Percentiles rank a stretch among this genome's conserved stretches.
Conservation (phyloP, 2,797 vertebrate species). For the Octomys mimax region DNA sequence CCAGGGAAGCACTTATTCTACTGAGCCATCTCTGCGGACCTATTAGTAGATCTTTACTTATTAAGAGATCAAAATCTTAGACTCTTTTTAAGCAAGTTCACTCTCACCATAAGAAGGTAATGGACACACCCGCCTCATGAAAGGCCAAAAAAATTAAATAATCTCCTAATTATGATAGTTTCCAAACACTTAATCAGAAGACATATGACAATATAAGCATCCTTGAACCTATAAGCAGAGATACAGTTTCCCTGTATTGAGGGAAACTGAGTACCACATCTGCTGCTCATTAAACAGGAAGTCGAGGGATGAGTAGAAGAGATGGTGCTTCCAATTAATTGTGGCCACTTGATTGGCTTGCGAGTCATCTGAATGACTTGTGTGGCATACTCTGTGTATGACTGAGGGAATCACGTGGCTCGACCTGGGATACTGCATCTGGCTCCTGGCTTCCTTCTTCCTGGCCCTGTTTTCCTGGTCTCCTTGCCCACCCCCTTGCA, state of each 20-base stretch:
- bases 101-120: neutral
- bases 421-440: neutral
- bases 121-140: neutral
- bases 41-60: neutral
- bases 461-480: neutral
- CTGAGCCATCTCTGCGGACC: too few relatives aligned
- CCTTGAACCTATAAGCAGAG: neutral
- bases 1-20: too few relatives aligned
- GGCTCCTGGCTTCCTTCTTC: neutral
- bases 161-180: neutral
- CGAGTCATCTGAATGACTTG: neutral
- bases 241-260: neutral
- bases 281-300: neutral
- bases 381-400: neutral
- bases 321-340: neutral
- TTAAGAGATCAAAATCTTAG: neutral
- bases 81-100: neutral
- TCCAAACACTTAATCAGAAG: neutral
- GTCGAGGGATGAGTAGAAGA: neutral
- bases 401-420: neutral
- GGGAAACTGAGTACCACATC: neutral
- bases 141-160: neutral
- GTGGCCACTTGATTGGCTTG: neutral
- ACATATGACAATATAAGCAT: neutral
- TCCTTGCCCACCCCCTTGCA: neutral